phyloP scores from a whole-genome alignment of 2,113 vertebrate species.

The Irena cyanogastra region DNA sequence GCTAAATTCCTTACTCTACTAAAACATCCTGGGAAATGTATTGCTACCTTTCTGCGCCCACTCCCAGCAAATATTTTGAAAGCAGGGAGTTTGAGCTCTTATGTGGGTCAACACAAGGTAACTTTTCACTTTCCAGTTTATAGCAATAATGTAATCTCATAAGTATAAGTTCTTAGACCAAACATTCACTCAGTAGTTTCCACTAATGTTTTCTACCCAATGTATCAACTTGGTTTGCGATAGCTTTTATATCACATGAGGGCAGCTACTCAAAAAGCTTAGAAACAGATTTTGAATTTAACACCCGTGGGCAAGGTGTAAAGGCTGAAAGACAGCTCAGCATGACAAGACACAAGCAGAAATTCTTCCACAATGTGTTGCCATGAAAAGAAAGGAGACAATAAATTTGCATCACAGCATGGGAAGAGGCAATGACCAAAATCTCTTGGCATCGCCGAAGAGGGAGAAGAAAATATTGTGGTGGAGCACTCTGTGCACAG shows the following conservation, averaged over 20 bases:
- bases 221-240: neutral
- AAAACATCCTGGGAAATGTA: neutral
- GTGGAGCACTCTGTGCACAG: neutral
- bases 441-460: neutral
- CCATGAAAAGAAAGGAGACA: neutral
- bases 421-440: neutral
- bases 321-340: slow-evolving; percentile 30
- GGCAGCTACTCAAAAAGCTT: neutral
- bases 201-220: neutral
- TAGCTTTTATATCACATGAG: neutral
- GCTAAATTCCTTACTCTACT: neutral
- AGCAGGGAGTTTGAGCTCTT: neutral
- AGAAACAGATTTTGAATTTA: slow-evolving; percentile 22
- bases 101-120: neutral
- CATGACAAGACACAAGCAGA: neutral
- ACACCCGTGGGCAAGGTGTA: neutral
- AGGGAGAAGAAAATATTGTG: neutral
- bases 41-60: neutral
- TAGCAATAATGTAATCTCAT: neutral
- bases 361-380: neutral
- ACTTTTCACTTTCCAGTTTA: neutral
- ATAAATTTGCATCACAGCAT: neutral
- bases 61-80: neutral
- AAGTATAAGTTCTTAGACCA: neutral
- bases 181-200: neutral